Evolutionary conservation across 1,140 invertebrate genomes (phyloP), one percentile per base, ranked within the genome.

Genomic region (Vanessa atalanta): DNA sequence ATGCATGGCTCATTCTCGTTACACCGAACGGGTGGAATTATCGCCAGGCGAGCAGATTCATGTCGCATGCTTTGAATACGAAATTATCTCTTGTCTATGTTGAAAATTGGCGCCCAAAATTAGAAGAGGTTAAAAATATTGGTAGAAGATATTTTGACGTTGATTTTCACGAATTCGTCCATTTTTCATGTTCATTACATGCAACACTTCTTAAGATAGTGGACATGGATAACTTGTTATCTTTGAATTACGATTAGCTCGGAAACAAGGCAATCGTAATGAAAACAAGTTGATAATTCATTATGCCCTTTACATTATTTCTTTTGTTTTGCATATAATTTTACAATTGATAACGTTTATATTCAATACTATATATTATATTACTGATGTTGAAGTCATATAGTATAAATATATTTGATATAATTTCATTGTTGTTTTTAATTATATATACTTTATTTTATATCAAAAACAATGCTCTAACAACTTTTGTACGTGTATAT

Each of bases 1-100:
- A 73, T 61, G 81, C 76, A 81, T 84, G 79, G 78, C 72, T 80
- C 77, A 72, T 72, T 68, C 72, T 73, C 60, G 66, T 70, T 68
- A 68, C 48, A 50, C 60, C 15, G 57, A 61, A 61, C 68, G 57
- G 72, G 9, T 53, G 61, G 72, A 69, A 74, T 74, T 74, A 74
- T 74, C 72, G 72, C 57, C 65, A 73, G 64, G 12, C 72, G 65
- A 73, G 72, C 65, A 67, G 65, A 73, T 68, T 73, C 65, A 68
- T 68, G 48, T 68, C 65, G 20, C 72, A 68, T 73, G 65, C 65
- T 73, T 67, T 73, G 72, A 68, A 73, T 73, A 73, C 72, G 16
- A 48, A 73, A 53, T 68, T 57, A 43, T 64, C 60, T 50, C 69
- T 63, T 31, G 57, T 61, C 31, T 68, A 60, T 47, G 65, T 63